Percentiles rank a stretch among this genome's conserved stretches.
Conservation (phyloP, 2,888 invertebrate species). For the Steinernema carpocapsae region DNA sequence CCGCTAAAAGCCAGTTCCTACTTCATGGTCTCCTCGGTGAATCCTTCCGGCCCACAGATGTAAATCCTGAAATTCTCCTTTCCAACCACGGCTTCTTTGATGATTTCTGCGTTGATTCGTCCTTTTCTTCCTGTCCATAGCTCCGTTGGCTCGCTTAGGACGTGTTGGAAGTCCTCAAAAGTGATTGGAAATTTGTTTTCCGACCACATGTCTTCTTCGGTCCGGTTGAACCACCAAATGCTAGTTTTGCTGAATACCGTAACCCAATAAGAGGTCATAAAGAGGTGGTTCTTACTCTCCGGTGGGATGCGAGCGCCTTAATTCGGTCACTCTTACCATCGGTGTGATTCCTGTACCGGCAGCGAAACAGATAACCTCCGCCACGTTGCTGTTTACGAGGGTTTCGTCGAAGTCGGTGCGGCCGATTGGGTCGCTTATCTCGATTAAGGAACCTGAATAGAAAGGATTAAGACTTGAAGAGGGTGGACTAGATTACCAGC, state of each 20-base stretch:
- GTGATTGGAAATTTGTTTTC: neutral
- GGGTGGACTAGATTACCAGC: slow-evolving; percentile 56
- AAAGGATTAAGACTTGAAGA: neutral
- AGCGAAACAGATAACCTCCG: slow-evolving; percentile 47
- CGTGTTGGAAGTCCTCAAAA: slow-evolving; percentile 20
- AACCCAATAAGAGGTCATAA: neutral
- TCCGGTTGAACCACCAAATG: slow-evolving; percentile 37
- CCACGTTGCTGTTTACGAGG: neutral
- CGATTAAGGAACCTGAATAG: slow-evolving; percentile 48
- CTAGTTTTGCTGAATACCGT: neutral
- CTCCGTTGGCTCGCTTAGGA: slow-evolving; percentile 7
- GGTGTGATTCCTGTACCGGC: slow-evolving; percentile 63
- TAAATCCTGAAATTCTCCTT: slow-evolving; percentile 15
- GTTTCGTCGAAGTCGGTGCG: slow-evolving; percentile 45
- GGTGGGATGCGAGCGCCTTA: neutral
- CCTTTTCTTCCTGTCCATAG: slow-evolving; percentile 29
- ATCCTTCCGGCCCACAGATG: slow-evolving; percentile 36
- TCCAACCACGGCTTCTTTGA: slow-evolving; percentile 6
- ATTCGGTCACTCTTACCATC: slow-evolving; percentile 54
- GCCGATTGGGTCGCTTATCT: slow-evolving; percentile 60
- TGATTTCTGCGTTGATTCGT: slow-evolving; percentile 7
- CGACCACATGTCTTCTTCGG: slow-evolving; percentile 11
- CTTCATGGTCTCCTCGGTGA: slow-evolving; percentile 32
- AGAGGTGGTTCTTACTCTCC: neutral
- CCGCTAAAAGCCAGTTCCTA: neutral